Conservation (phyloP, 2,797 vertebrate species). For the Meda fulgida region DNA sequence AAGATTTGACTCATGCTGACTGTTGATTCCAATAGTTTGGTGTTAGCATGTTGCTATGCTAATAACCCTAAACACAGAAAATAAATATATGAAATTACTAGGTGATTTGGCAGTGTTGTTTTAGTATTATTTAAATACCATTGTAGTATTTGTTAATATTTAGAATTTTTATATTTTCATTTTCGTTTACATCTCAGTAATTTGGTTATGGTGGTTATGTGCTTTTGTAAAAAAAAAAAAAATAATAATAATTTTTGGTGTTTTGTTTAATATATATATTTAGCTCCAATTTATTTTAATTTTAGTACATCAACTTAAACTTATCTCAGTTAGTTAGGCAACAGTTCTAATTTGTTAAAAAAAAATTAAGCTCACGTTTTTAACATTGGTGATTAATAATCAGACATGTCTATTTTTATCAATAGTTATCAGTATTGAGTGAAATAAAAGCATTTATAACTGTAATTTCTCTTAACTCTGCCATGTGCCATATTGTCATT, state of each 20-base stretch:
- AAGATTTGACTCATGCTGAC: not conserved
- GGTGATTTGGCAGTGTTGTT: not conserved
- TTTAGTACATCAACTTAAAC: too few relatives aligned
- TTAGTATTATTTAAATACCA: not conserved
- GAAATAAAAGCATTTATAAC: not conserved
- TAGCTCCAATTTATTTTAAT: not conserved
- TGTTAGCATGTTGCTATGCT: not conserved
- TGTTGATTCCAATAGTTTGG: not conserved
- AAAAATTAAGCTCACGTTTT: too few relatives aligned
- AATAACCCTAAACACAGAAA: not conserved
- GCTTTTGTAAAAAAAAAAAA: not conserved
- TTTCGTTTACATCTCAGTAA: not conserved
- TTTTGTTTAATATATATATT: not conserved
- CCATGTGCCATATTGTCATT: not conserved
- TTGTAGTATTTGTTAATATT: not conserved
- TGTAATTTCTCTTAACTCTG: not conserved
- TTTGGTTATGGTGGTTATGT: not conserved
- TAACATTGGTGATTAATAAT: too few relatives aligned
- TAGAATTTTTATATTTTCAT: not conserved
- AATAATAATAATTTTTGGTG: not conserved
- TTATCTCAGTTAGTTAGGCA: too few relatives aligned
- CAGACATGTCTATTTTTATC: not conserved
- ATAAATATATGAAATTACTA: not conserved
- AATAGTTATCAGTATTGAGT: not conserved
- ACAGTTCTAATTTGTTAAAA: too few relatives aligned